A percentile compares a stretch with the other conserved stretches of the same genome.
Conservation (phyloP, 2,888 invertebrate species). For the Laspeyria flexula region DNA sequence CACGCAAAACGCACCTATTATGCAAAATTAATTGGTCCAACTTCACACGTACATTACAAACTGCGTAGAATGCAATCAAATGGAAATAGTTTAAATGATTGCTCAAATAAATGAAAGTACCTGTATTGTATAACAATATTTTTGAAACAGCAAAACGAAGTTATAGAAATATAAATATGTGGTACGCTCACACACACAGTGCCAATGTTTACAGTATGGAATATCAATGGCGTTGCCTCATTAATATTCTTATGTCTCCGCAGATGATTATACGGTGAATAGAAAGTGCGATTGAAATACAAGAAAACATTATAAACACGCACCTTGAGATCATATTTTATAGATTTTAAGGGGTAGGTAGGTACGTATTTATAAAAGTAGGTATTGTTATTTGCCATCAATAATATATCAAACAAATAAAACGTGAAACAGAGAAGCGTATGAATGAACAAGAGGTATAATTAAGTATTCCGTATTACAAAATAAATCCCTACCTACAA, state of each 20-base stretch:
- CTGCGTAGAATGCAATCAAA: not conserved
- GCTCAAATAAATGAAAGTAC: not conserved
- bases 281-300: constrained; percentile 45
- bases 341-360: not conserved
- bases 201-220: constrained; percentile 34
- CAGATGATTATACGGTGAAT: constrained; percentile 39
- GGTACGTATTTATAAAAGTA: not conserved
- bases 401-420: too few species aligned
- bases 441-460: too few species aligned
- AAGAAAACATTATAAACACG: constrained; percentile 26
- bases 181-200: not conserved
- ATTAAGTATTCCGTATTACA: too few species aligned
- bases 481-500: too few species aligned
- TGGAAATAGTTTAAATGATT: not conserved
- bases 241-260: constrained; percentile 49
- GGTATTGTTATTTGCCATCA: too few species aligned
- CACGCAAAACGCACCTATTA: too few species aligned
- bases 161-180: not conserved
- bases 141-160: not conserved
- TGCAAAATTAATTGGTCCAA: too few species aligned
- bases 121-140: not conserved
- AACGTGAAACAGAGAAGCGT: too few species aligned
- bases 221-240: constrained; percentile 46
- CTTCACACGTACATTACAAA: too few species aligned
- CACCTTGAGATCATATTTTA: too few species aligned